Percentiles rank a stretch among this genome's conserved stretches.
phyloP scores from a whole-genome alignment of 2,797 vertebrate genomes.

The Hirundo rustica region DNA sequence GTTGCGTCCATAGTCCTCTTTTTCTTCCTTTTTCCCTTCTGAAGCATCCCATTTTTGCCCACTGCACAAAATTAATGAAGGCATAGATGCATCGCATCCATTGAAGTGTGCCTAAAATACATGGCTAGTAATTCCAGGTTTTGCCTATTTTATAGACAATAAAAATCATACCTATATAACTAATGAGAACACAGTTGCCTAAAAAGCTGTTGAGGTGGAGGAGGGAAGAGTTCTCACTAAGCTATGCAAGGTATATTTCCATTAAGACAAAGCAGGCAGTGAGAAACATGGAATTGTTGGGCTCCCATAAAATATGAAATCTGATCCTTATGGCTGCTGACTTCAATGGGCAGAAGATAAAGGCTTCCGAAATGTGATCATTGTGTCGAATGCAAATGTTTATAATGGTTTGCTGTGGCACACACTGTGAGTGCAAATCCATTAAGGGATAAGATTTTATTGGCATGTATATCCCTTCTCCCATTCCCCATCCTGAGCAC shows the following conservation, averaged over 20 bases:
- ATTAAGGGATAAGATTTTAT: slow-evolving; percentile 46
- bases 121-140: background rate
- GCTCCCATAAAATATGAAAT: slow-evolving; percentile 26
- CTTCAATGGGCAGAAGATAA: background rate
- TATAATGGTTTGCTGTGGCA: slow-evolving; percentile 25
- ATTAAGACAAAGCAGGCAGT: background rate
- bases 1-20: background rate
- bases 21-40: background rate
- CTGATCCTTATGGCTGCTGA: slow-evolving; percentile 17
- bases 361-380: slow-evolving; percentile 51
- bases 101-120: background rate
- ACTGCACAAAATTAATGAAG: background rate
- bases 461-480: slow-evolving; percentile 12
- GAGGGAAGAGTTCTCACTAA: background rate
- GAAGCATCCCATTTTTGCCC: background rate
- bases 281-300: background rate
- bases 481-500: rapidly evolving
- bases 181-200: background rate
- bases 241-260: background rate
- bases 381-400: slow-evolving; percentile 29
- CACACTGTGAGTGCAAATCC: slow-evolving; percentile 31
- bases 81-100: background rate
- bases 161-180: background rate
- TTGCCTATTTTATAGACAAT: background rate
- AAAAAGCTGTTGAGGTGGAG: background rate